These are phyloP conservation scores for Ornithorhynchus anatinus DNA, from an alignment of 2,113 vertebrate species.

Conservation along the genomic window DNA sequence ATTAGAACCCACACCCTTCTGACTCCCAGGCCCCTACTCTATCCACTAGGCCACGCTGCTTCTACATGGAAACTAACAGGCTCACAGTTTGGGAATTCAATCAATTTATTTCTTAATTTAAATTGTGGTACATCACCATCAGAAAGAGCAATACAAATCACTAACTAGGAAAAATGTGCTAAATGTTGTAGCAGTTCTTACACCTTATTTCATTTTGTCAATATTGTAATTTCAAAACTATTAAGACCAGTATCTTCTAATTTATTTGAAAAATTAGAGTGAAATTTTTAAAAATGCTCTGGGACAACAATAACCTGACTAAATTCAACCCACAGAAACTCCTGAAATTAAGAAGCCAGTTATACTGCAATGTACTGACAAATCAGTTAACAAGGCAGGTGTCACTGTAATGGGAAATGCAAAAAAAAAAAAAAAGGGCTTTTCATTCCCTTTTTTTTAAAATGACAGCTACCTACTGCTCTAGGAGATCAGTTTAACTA, in stretches of 20 bases:
- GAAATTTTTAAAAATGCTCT: neutral
- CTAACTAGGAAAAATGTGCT: neutral
- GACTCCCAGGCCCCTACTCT: no score
- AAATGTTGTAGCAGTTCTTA: neutral
- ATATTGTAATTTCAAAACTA: slow-evolving; percentile 6
- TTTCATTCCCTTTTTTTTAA: slow-evolving; percentile 31
- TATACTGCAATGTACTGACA: neutral
- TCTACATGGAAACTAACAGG: no score
- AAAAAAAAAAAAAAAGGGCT: slow-evolving; percentile 27
- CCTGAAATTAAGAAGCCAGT: slow-evolving; percentile 35
- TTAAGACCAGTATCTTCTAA: neutral
- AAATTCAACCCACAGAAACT: slow-evolving; percentile 30
- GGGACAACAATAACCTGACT: neutral
- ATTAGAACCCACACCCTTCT: no score
- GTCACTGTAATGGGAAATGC: slow-evolving; percentile 3
- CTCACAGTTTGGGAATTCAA: neutral
- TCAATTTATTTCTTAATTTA: neutral
- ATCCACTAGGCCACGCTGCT: no score
- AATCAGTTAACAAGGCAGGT: slow-evolving; percentile 11
- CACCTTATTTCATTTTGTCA: neutral
- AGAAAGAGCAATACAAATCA: neutral
- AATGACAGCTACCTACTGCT: neutral
- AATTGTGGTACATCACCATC: neutral
- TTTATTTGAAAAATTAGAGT: neutral
- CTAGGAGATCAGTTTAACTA: slow-evolving; percentile 20